These are phyloP conservation scores for Chaitophorus viminalis DNA, from an alignment of 2,888 invertebrate genomes.

Conservation along the genomic window DNA sequence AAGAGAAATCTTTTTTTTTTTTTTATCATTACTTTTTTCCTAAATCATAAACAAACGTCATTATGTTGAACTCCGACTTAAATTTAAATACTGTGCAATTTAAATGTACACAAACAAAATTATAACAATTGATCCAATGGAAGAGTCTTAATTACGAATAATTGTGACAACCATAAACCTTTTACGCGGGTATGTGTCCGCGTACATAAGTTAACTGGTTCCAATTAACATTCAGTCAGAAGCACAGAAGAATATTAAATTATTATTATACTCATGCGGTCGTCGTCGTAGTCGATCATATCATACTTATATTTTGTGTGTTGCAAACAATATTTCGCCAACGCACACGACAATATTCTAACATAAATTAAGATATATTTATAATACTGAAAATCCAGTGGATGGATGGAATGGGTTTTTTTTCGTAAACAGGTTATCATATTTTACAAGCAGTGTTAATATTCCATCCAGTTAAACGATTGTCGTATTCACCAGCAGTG, in stretches of 20 bases:
- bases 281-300: background rate
- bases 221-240: slow-evolving; percentile 15
- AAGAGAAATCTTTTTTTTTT: background rate
- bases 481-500: too few relatives aligned
- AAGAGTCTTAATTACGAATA: slow-evolving; percentile 44
- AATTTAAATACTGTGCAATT: slow-evolving; percentile 28
- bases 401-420: too few relatives aligned
- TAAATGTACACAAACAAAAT: slow-evolving; percentile 38
- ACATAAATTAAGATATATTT: too few relatives aligned
- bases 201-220: slow-evolving; percentile 32
- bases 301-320: background rate
- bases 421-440: too few relatives aligned
- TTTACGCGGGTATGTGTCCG: slow-evolving; percentile 10
- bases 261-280: background rate
- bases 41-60: background rate
- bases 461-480: too few relatives aligned
- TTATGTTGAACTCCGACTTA: background rate
- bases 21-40: background rate
- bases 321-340: background rate
- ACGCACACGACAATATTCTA: background rate
- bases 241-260: background rate
- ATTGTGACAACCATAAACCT: slow-evolving; percentile 33
- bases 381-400: too few relatives aligned
- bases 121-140: slow-evolving; percentile 27
- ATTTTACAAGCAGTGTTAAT: too few relatives aligned